Conservation (phyloP, 2,113 vertebrate species). For the Manacus vitellinus region DNA sequence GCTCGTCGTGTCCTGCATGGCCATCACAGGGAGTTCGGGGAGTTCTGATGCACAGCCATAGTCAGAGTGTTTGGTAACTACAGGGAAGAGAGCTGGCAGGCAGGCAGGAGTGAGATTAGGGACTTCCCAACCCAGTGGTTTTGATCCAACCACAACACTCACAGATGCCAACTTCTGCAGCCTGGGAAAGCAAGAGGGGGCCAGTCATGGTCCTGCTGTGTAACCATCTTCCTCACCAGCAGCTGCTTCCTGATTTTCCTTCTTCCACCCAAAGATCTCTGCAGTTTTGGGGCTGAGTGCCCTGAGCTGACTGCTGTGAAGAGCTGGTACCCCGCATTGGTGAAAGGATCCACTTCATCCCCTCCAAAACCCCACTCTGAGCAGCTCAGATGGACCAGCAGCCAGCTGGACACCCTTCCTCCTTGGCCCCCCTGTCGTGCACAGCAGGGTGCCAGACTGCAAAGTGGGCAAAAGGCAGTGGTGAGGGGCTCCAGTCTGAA, state of each 20-base stretch:
- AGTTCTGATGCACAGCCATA: background rate
- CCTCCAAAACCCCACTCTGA: background rate
- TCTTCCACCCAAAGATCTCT: background rate
- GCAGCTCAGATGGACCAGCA: background rate
- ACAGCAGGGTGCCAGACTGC: background rate
- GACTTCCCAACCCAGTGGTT: background rate
- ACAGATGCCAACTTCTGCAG: background rate
- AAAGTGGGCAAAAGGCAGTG: rapidly evolving
- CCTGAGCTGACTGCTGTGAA: background rate
- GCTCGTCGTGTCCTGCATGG: background rate
- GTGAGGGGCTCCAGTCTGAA: background rate
- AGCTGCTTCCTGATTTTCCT: background rate
- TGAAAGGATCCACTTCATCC: background rate
- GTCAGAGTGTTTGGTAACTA: background rate
- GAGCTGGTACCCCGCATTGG: background rate
- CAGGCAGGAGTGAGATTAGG: background rate
- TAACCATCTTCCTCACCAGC: background rate
- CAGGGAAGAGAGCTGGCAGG: background rate
- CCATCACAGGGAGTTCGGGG: background rate
- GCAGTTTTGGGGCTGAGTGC: background rate
- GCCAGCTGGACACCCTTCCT: background rate
- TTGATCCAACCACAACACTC: background rate
- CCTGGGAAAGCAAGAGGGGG: background rate
- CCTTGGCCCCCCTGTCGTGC: rapidly evolving
- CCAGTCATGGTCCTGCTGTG: background rate